Percentiles rank a stretch among this genome's conserved stretches.
Conservation (phyloP, 1,140 invertebrate species). For the Zaprionus kolodkinae region DNA sequence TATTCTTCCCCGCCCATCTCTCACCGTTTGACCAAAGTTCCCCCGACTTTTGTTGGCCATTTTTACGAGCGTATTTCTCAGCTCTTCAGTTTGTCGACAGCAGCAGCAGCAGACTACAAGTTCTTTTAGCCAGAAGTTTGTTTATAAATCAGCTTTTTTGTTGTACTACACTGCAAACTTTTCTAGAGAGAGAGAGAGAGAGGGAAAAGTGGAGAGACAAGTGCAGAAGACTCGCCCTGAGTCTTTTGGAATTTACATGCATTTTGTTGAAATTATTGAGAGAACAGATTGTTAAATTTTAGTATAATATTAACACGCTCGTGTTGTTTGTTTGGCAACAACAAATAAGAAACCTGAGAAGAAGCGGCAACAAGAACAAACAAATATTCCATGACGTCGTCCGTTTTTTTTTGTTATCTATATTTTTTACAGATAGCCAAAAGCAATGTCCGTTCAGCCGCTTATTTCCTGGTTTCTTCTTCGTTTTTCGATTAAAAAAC, state of each 20-base stretch:
- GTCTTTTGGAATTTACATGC: conserved; percentile 53
- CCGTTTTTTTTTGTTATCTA: background rate
- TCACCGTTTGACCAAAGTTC: conserved; percentile 29
- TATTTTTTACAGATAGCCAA: background rate
- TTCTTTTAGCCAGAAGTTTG: conserved; percentile 71
- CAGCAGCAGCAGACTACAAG: conserved; percentile 51
- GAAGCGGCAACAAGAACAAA: conserved; percentile 1
- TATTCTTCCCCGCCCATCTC: background rate
- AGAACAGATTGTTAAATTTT: conserved; percentile 55
- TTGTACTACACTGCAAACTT: conserved; percentile 27
- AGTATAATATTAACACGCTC: background rate
- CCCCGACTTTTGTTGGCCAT: conserved; percentile 72
- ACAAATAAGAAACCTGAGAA: background rate
- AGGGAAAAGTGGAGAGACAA: background rate
- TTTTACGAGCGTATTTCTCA: conserved; percentile 41
- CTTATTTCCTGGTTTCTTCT: conserved; percentile 24
- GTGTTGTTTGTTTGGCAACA: background rate
- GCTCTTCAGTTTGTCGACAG: conserved; percentile 60
- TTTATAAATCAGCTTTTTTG: conserved; percentile 78
- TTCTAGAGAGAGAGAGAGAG: background rate
- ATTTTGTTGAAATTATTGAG: conserved; percentile 67
- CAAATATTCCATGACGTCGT: background rate
- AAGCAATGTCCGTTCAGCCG: conserved; percentile 9
- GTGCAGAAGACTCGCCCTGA: conserved; percentile 29
- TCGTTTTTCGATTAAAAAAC: conserved; percentile 14